Evolutionary conservation across 2,888 invertebrate genomes (phyloP).

Genomic region (Periphyllus acericola): DNA sequence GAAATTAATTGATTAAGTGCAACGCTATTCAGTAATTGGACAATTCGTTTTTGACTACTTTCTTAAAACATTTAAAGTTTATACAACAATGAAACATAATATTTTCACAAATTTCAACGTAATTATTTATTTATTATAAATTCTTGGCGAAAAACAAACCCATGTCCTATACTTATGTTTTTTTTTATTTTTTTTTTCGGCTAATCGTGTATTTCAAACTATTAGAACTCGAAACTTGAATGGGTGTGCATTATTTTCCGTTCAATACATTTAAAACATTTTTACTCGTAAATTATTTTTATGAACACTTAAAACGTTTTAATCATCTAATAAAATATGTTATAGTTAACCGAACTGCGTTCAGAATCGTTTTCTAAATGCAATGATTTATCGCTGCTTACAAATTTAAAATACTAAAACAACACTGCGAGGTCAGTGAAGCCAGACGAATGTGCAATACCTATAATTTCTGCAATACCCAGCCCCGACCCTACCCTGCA

Average conservation of each 20-base stretch:
- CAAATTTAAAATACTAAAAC: neutral
- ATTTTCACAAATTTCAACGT: no score
- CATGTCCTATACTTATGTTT: no score
- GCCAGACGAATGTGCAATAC: neutral
- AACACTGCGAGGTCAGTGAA: neutral
- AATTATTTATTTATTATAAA: neutral
- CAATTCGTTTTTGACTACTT: no score
- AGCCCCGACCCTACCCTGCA: no score
- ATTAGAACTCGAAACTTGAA: neutral
- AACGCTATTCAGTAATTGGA: no score
- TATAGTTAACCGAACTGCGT: neutral
- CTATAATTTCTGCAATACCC: neutral
- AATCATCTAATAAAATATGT: neutral
- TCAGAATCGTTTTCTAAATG: neutral
- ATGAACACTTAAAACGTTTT: neutral
- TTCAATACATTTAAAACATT: no score
- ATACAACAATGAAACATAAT: no score
- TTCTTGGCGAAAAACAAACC: neutral
- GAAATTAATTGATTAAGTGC: no score
- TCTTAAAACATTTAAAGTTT: no score
- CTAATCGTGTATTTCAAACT: neutral
- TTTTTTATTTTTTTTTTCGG: neutral
- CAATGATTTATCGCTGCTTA: neutral
- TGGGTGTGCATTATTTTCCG: neutral
- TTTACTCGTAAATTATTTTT: neutral